Percentiles rank a stretch among this genome's conserved stretches.
Evolutionary conservation across 1,140 invertebrate genomes (phyloP).

Genomic region (Melitaea cinxia): DNA sequence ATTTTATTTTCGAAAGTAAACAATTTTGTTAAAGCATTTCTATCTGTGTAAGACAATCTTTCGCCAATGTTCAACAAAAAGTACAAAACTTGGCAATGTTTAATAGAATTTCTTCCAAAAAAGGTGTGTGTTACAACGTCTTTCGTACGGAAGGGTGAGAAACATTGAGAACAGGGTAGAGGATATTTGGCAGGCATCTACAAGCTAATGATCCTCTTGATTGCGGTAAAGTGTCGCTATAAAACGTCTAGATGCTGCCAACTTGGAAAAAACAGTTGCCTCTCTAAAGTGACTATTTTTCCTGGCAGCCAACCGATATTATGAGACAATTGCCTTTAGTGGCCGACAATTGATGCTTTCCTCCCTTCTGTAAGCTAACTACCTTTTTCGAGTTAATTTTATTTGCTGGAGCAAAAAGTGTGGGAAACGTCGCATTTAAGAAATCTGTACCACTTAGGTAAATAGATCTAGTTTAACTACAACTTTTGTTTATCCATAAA

Average conservation of each 20-base stretch:
- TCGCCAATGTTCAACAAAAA: constrained; percentile 47
- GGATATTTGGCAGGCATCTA: constrained; percentile 77
- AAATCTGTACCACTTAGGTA: not conserved
- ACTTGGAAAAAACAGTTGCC: constrained; percentile 75
- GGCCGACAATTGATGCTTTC: constrained; percentile 66
- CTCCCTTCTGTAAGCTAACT: constrained; percentile 40
- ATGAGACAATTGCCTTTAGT: constrained; percentile 77
- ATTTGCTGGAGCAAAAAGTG: not conserved
- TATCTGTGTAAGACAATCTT: constrained; percentile 30
- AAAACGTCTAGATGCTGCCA: constrained; percentile 77
- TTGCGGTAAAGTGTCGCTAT: constrained; percentile 79
- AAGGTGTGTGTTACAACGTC: constrained; percentile 70
- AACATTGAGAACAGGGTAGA: constrained; percentile 62
- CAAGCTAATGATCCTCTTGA: constrained; percentile 79
- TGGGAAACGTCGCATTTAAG: not conserved
- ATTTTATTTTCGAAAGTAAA: not conserved
- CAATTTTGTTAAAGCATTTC: constrained; percentile 21
- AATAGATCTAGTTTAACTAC: not conserved
- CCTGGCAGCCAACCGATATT: constrained; percentile 72
- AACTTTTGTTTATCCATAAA: not conserved
- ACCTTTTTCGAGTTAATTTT: constrained; percentile 24
- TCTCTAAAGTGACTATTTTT: constrained; percentile 75
- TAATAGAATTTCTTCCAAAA: constrained; percentile 58
- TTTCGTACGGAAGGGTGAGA: constrained; percentile 68
- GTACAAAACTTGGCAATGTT: constrained; percentile 61